phyloP scores from a whole-genome alignment of 2,888 invertebrate genomes.

The Plebejus argus region DNA sequence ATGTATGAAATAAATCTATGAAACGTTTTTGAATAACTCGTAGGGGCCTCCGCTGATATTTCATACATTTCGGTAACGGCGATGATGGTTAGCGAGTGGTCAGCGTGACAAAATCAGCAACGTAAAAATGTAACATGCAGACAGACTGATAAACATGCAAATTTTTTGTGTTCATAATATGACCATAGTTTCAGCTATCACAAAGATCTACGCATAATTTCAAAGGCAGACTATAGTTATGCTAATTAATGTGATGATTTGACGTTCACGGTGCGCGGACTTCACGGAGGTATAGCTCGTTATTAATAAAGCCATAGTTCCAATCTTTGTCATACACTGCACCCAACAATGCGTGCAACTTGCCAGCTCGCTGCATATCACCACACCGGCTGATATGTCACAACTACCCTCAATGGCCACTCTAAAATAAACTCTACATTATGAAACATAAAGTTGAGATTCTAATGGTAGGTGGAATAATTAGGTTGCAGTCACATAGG shows the following conservation, averaged over 20 bases:
- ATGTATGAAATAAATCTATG: no score
- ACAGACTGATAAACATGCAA: neutral
- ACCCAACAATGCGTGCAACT: slow-evolving; percentile 70
- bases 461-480: slow-evolving; percentile 43
- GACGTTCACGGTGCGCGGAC: slow-evolving; percentile 39
- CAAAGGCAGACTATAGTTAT: neutral
- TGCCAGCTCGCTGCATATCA: slow-evolving; percentile 69
- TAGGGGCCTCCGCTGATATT: neutral
- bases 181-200: neutral
- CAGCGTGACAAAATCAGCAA: neutral
- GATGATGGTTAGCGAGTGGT: no score
- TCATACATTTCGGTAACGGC: neutral
- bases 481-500: slow-evolving; percentile 40
- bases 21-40: neutral
- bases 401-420: slow-evolving; percentile 34
- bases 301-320: slow-evolving; percentile 68
- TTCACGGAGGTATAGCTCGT: slow-evolving; percentile 35
- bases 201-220: slow-evolving; percentile 19
- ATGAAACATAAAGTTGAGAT: slow-evolving; percentile 38
- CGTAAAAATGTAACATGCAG: neutral
- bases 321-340: slow-evolving; percentile 76
- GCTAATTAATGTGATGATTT: slow-evolving; percentile 39
- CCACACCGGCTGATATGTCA: slow-evolving; percentile 41
- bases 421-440: slow-evolving; percentile 37
- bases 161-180: neutral